Percentiles rank a stretch among this genome's conserved stretches.
These are phyloP conservation scores for Drosophila pandora DNA, from an alignment of 1,140 invertebrate genomes.

Conservation along the genomic window DNA sequence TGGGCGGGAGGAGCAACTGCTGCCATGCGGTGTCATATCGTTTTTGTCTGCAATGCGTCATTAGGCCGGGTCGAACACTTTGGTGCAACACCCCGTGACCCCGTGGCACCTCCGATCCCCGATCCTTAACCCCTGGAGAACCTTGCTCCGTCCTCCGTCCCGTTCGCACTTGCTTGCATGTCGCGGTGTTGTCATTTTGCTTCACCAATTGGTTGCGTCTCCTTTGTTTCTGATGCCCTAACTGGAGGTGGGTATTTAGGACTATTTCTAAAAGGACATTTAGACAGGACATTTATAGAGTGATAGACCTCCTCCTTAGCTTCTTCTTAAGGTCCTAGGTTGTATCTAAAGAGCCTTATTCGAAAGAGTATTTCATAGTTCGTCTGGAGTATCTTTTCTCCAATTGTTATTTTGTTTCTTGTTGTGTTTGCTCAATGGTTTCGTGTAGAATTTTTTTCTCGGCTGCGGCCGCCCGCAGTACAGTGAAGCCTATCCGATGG, in stretches of 20 bases:
- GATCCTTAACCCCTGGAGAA: background rate
- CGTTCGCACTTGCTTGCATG: slow-evolving; percentile 42
- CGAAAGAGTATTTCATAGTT: background rate
- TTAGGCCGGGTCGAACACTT: slow-evolving; percentile 32
- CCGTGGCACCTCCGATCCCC: slow-evolving; percentile 5
- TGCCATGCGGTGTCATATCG: slow-evolving; percentile 29
- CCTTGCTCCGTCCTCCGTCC: background rate
- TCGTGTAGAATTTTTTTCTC: slow-evolving; percentile 54
- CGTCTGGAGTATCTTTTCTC: background rate
- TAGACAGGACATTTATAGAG: no score
- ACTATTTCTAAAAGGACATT: background rate
- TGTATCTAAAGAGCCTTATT: no score
- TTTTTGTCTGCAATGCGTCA: slow-evolving; percentile 61
- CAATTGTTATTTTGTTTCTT: slow-evolving; percentile 7
- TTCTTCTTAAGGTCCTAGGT: no score
- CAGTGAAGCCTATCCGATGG: slow-evolving; percentile 32
- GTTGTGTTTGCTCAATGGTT: slow-evolving; percentile 60
- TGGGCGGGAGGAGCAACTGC: background rate
- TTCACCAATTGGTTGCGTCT: slow-evolving; percentile 62
- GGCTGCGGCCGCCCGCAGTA: slow-evolving; percentile 56
- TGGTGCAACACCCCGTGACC: slow-evolving; percentile 20
- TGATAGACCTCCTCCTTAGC: no score
- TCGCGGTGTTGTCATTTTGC: slow-evolving; percentile 51
- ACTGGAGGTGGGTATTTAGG: background rate
- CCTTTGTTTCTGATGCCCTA: slow-evolving; percentile 27